These are phyloP conservation scores for Drosophila lowei DNA, from an alignment of 1,140 invertebrate genomes.

Conservation along the genomic window DNA sequence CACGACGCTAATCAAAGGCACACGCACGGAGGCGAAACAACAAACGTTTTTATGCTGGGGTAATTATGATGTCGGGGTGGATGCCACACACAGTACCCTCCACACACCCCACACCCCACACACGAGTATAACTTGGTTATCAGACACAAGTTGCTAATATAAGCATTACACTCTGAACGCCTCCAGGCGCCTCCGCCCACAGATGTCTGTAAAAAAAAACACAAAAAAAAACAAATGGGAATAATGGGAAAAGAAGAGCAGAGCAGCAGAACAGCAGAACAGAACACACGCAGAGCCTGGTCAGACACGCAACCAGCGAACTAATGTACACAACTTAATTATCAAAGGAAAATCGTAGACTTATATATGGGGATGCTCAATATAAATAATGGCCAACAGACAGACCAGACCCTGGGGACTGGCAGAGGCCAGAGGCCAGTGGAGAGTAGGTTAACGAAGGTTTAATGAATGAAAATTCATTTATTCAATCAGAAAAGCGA, in stretches of 20 bases:
- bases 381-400: conserved; percentile 53
- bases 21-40: conserved; percentile 32
- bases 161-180: conserved; percentile 36
- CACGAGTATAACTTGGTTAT: conserved; percentile 41
- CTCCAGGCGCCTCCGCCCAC: conserved; percentile 12
- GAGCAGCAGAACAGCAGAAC: conserved; percentile 1
- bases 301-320: conserved; percentile 47
- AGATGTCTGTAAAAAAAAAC: conserved; percentile 31
- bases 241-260: not conserved
- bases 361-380: conserved; percentile 54
- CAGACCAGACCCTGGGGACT: conserved; percentile 25
- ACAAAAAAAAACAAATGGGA: not conserved
- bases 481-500: conserved; percentile 1
- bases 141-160: conserved; percentile 56
- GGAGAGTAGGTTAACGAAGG: conserved; percentile 28
- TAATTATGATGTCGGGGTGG: conserved; percentile 50
- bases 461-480: conserved; percentile 35
- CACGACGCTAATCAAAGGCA: conserved; percentile 48
- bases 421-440: too few species aligned
- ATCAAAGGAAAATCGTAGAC: conserved; percentile 59
- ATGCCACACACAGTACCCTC: conserved; percentile 17
- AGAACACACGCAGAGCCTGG: conserved; percentile 38
- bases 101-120: not conserved
- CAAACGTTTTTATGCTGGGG: conserved; percentile 47
- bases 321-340: conserved; percentile 63